These are phyloP conservation scores for Drosophila asahinai DNA, from an alignment of 1,140 invertebrate genomes.

Conservation along the genomic window DNA sequence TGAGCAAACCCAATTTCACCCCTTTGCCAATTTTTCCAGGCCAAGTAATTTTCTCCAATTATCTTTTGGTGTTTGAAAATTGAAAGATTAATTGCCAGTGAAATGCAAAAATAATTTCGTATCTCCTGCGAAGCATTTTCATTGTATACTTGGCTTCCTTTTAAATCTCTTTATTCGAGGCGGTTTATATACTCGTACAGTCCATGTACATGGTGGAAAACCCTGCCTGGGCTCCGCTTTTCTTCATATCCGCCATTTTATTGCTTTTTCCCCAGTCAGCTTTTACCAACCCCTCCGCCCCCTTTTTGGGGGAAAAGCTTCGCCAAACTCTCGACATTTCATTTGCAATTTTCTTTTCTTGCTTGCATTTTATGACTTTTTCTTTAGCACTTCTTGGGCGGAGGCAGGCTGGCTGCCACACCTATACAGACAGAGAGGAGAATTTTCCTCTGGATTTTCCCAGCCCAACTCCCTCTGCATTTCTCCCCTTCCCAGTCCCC, in stretches of 20 bases:
- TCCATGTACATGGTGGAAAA: conserved; percentile 13
- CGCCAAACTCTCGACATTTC: conserved; percentile 68
- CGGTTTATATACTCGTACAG: conserved; percentile 19
- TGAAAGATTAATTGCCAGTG: conserved; percentile 51
- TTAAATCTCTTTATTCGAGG: conserved; percentile 47
- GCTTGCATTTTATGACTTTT: conserved; percentile 77
- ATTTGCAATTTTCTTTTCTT: conserved; percentile 78
- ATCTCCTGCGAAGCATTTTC: conserved; percentile 28
- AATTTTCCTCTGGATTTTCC: conserved; percentile 23
- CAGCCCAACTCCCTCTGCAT: neutral
- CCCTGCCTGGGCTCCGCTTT: conserved; percentile 39
- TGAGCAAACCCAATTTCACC: conserved; percentile 2
- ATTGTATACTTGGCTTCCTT: conserved; percentile 40
- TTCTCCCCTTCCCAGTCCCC: neutral
- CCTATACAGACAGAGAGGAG: conserved; percentile 27
- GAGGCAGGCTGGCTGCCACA: conserved; percentile 17
- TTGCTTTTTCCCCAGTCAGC: conserved; percentile 51
- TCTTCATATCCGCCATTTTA: conserved; percentile 67
- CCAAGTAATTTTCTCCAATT: conserved; percentile 46
- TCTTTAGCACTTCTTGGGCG: conserved; percentile 59
- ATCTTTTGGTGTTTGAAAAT: conserved; percentile 47
- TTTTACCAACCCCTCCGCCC: neutral
- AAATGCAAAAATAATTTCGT: conserved; percentile 56
- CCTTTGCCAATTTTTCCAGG: neutral
- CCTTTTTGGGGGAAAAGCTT: conserved; percentile 32